These are phyloP conservation scores for Thereuonema tuberculata DNA, from an alignment of 1,140 invertebrate genomes.

Conservation along the genomic window DNA sequence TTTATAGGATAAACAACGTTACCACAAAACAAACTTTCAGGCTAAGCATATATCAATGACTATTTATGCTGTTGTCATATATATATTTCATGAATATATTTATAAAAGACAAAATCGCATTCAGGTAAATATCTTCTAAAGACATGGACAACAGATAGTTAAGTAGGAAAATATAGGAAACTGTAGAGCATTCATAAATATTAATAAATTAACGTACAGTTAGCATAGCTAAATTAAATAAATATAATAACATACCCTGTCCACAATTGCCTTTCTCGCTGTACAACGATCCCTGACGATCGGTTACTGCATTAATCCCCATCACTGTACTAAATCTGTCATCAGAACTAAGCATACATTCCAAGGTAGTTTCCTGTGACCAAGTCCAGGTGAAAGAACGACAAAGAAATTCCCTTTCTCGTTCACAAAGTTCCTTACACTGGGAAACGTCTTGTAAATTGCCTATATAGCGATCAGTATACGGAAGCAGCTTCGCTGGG, in stretches of 20 bases:
- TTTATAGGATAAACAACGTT: too few species aligned
- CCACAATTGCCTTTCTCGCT: constrained; percentile 36
- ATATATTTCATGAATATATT: too few species aligned
- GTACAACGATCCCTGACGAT: constrained; percentile 33
- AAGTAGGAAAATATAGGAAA: background rate
- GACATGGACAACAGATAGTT: background rate
- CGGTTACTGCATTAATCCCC: constrained; percentile 22
- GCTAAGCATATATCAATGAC: too few species aligned
- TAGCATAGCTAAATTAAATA: too few species aligned
- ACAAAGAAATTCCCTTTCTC: constrained; percentile 35
- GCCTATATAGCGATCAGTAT: constrained; percentile 31
- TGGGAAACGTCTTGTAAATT: constrained; percentile 29
- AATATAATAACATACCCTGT: too few species aligned
- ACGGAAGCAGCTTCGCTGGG: constrained; percentile 32
- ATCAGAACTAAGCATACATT: constrained; percentile 37
- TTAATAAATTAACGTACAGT: too few species aligned
- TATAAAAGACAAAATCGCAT: too few species aligned
- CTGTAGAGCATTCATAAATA: background rate
- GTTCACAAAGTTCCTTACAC: constrained; percentile 35
- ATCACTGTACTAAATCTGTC: constrained; percentile 22
- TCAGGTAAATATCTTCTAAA: too few species aligned
- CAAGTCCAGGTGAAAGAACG: constrained; percentile 28
- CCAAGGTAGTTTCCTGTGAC: constrained; percentile 26
- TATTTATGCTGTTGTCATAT: too few species aligned
- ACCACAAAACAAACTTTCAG: too few species aligned